Conservation (phyloP, 2,888 invertebrate species). For the Hoplodrina blanda region DNA sequence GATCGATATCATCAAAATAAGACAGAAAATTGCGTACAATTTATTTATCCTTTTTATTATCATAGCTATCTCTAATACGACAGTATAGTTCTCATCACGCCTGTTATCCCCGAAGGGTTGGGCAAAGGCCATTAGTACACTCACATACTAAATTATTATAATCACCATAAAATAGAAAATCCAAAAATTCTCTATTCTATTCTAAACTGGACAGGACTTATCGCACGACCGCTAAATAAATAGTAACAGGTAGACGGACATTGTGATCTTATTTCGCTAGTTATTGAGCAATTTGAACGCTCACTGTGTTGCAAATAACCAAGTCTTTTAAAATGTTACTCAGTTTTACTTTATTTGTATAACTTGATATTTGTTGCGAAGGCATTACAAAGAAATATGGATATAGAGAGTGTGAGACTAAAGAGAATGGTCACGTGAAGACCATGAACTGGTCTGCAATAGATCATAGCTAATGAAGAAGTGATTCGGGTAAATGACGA, state of each 20-base stretch:
- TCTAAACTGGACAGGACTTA: neutral
- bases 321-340: conserved; percentile 38
- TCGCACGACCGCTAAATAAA: conserved; percentile 8
- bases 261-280: conserved; percentile 47
- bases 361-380: conserved; percentile 30
- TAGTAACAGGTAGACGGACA: conserved; percentile 37
- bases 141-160: too few species aligned
- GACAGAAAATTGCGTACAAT: too few species aligned
- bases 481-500: neutral
- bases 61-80: too few species aligned
- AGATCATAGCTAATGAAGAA: neutral
- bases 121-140: too few species aligned
- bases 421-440: neutral
- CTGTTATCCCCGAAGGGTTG: too few species aligned
- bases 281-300: conserved; percentile 41
- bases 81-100: too few species aligned
- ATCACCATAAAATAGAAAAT: too few species aligned
- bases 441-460: neutral
- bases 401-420: neutral
- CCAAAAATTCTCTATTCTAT: neutral
- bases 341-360: conserved; percentile 30
- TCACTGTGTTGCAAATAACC: conserved; percentile 50
- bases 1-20: too few species aligned
- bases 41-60: too few species aligned
- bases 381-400: neutral